phyloP scores from a whole-genome alignment of 2,797 vertebrate species.

The Falco rusticolus region DNA sequence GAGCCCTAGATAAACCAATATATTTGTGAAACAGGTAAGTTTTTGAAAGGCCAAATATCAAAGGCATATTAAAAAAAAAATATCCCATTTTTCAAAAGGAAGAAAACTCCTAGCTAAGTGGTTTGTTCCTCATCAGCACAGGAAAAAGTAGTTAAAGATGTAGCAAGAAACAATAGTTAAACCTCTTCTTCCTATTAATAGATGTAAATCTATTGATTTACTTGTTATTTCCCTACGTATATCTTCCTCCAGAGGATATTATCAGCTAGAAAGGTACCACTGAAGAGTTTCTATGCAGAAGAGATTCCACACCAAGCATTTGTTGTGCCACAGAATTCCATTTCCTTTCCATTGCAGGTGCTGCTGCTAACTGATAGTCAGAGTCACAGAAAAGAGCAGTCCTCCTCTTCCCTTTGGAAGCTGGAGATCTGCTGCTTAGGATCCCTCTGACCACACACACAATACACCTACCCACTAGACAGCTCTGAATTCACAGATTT shows the following conservation, averaged over 20 bases:
- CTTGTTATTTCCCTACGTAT: not conserved
- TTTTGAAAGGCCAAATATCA: not conserved
- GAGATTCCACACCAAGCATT: not conserved
- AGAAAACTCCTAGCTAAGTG: not conserved
- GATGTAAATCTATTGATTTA: not conserved
- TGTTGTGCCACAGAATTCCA: not conserved
- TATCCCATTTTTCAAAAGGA: not conserved
- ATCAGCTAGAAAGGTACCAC: not conserved
- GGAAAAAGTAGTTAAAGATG: not conserved
- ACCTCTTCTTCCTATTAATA: not conserved
- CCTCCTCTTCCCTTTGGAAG: not conserved
- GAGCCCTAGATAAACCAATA: not conserved
- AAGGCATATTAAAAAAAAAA: slow-evolving; percentile 9
- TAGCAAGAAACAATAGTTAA: not conserved
- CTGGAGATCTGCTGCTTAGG: not conserved
- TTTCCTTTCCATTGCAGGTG: not conserved
- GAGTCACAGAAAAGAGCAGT: not conserved
- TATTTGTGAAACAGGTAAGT: not conserved
- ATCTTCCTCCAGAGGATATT: not conserved
- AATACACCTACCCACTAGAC: not conserved
- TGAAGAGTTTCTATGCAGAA: not conserved
- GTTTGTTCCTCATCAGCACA: not conserved
- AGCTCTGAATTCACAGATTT: not conserved
- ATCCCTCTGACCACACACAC: not conserved
- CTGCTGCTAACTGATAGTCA: not conserved